Evolutionary conservation across 2,797 vertebrate genomes (phyloP).

Genomic region (Silurus lanzhouensis): DNA sequence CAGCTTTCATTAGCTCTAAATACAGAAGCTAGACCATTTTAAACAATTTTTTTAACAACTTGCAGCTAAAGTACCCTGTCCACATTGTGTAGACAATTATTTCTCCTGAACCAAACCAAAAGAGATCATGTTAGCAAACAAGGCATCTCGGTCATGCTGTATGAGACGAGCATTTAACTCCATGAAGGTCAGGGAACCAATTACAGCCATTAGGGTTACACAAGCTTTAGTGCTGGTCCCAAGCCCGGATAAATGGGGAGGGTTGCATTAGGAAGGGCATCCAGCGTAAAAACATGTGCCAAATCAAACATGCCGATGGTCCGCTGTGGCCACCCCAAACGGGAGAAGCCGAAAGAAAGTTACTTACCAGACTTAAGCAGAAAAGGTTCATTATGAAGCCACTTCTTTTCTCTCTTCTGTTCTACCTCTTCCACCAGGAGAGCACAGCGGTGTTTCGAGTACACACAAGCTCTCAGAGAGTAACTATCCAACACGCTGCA

Average conservation of each 20-base stretch:
- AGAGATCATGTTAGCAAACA: neutral
- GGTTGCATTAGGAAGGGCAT: too few species aligned
- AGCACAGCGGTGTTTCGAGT: neutral
- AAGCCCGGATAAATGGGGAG: too few species aligned
- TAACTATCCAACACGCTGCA: constrained; percentile 75
- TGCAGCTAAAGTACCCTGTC: neutral
- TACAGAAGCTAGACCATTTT: neutral
- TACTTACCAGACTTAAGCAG: constrained; percentile 92
- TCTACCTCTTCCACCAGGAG: neutral
- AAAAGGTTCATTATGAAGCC: constrained; percentile 86
- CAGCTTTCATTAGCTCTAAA: too few species aligned
- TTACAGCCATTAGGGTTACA: too few species aligned
- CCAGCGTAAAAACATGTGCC: too few species aligned
- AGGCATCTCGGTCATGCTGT: neutral
- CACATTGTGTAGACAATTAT: neutral
- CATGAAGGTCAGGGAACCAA: too few species aligned
- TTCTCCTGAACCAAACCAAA: neutral
- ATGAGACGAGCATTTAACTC: constrained; percentile 4
- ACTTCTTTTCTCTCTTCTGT: constrained; percentile 14
- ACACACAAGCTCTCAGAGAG: constrained; percentile 24
- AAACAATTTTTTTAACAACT: neutral
- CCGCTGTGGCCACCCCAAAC: too few species aligned
- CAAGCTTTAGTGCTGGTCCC: too few species aligned
- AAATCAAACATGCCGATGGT: too few species aligned
- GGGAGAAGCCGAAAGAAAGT: too few species aligned